Conservation (phyloP, 2,888 invertebrate species). For the Hydrotaea diabolus region DNA sequence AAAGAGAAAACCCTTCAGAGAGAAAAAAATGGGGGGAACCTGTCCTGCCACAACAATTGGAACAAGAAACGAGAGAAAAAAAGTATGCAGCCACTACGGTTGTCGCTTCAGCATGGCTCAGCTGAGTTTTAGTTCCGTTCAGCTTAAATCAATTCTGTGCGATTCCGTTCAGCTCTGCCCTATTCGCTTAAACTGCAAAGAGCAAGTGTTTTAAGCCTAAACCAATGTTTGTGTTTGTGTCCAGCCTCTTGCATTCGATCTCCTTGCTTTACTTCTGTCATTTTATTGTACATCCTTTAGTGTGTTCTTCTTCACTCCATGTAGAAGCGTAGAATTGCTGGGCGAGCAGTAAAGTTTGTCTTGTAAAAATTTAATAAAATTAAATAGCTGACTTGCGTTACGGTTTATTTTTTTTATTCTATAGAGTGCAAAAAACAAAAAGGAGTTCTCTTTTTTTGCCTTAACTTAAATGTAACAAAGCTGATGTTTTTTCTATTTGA, state of each 20-base stretch:
- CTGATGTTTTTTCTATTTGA: not conserved
- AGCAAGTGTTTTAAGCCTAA: not conserved
- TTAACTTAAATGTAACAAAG: not conserved
- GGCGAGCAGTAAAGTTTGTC: conserved; percentile 32
- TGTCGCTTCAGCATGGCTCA: no score
- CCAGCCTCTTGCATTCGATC: not conserved
- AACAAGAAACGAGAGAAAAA: not conserved
- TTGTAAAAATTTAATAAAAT: conserved; percentile 57
- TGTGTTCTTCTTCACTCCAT: not conserved
- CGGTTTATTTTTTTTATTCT: not conserved
- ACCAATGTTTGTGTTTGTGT: not conserved
- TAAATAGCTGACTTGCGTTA: conserved; percentile 49
- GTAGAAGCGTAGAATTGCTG: not conserved
- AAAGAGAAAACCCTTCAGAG: conserved; percentile 18
- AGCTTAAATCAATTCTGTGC: no score
- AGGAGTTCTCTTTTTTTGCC: conserved; percentile 8
- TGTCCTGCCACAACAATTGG: not conserved
- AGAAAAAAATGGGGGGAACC: not conserved
- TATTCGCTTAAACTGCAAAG: no score
- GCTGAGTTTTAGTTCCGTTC: not conserved
- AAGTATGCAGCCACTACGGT: not conserved
- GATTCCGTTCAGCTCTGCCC: not conserved
- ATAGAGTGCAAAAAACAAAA: not conserved
- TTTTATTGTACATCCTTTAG: not conserved
- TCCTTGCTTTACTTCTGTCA: not conserved